Evolutionary conservation across 53 echinoderm and acorn worm species (phyloP), one percentile per base, ranked within the genome.

Genomic region (Paelopatides confundens): DNA sequence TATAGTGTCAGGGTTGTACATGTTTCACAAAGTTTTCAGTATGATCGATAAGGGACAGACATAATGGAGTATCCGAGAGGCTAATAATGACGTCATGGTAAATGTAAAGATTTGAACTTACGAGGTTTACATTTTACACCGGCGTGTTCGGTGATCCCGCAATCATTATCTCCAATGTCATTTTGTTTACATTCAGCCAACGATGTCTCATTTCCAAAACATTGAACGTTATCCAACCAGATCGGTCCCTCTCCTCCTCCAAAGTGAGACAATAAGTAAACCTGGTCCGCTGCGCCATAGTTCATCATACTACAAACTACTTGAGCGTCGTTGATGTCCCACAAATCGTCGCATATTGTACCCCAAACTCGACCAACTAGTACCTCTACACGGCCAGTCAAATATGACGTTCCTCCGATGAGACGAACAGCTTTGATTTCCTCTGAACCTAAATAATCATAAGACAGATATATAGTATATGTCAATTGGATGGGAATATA

Each of bases 191-290:
- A 89, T 18, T 89, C 89, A 64, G 47, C 63, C 15, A 89, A 21
- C 0, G 89, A 54, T 6, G 68, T 51, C 62, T 89, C 89, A 23
- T 51, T 69, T 68, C 68, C 68, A 24, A 26, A n/a, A 30, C 89
- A 89, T 7, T 8, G 29, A 28, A 89, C 84, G 46, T 89, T 18
- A 15, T 89, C 89, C 67, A 89, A 54, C 84, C 70, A 84, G 62
- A 89, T 69, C 14, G 26, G 27, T 14, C 89, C 89, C 4, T 15
- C 18, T 23, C 89, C 89, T 8, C 8, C 1, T 4, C 89, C 89
- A 68, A 68, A 68, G 31, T 46, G 49, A 11, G 69, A 31, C 15
- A 63, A 38, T 13, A 33, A 50, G 33, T 33, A 11, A 9, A 48
- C 66, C 8, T 39, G 32, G 4, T 31, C 32, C 21, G 77, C 81